These are phyloP conservation scores for Chouioia cunea DNA, from an alignment of 2,888 invertebrate species.

Conservation along the genomic window DNA sequence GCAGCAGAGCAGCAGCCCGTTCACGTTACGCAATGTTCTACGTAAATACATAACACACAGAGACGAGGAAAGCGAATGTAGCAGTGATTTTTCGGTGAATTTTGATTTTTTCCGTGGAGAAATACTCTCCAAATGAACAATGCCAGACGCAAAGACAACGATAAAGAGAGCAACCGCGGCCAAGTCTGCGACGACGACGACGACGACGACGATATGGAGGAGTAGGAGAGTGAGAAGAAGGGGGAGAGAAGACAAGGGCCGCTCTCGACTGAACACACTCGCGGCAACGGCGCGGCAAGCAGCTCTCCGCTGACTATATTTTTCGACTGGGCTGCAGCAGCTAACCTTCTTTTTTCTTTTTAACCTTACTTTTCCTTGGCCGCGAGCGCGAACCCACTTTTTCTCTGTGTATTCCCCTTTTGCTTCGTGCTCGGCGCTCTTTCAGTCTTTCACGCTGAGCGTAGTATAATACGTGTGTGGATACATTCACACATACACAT, in stretches of 20 bases:
- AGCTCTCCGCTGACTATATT: constrained; percentile 11
- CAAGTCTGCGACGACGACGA: constrained; percentile 1
- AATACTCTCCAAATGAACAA: background rate
- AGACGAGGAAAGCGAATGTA: constrained; percentile 51
- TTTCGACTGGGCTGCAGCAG: background rate
- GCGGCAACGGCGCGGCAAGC: constrained; percentile 8
- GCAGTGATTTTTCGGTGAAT: background rate
- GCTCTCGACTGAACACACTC: constrained; percentile 33
- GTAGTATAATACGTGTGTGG: constrained; percentile 7
- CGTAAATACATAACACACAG: constrained; percentile 61
- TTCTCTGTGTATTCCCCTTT: constrained; percentile 36
- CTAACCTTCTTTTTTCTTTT: constrained; percentile 40
- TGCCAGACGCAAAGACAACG: constrained; percentile 33
- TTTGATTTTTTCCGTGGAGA: background rate
- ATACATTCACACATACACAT: constrained; percentile 5
- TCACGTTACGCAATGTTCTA: constrained; percentile 65
- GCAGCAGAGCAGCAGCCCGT: background rate
- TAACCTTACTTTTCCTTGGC: constrained; percentile 40
- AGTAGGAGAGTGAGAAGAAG: no score
- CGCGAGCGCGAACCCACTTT: constrained; percentile 31
- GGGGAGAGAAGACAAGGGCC: background rate
- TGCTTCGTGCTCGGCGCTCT: constrained; percentile 2
- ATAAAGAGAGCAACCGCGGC: background rate
- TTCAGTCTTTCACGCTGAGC: constrained; percentile 33
- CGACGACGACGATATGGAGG: background rate